These are phyloP conservation scores for Ypsolopha sequella DNA, from an alignment of 2,888 invertebrate species.

Conservation along the genomic window DNA sequence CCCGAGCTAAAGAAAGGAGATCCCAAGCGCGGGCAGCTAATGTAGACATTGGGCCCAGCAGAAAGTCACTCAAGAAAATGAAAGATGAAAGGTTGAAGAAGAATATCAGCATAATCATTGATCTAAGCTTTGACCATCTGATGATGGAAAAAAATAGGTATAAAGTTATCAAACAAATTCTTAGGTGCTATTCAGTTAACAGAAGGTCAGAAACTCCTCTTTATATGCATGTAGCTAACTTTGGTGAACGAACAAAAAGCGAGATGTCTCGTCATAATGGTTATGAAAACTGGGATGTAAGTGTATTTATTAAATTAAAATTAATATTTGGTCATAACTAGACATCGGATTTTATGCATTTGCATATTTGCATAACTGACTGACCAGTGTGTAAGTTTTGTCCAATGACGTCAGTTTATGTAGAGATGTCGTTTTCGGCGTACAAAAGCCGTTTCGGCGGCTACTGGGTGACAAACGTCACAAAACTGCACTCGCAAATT, in stretches of 20 bases:
- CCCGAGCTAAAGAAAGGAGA: slow-evolving; percentile 77
- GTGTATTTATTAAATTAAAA: slow-evolving; percentile 34
- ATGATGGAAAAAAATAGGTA: slow-evolving; percentile 92
- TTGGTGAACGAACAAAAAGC: slow-evolving; percentile 78
- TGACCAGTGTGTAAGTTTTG: too few relatives aligned
- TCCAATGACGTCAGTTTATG: too few relatives aligned
- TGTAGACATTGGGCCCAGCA: slow-evolving; percentile 79
- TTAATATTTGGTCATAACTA: too few relatives aligned
- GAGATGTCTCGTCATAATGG: slow-evolving; percentile 87
- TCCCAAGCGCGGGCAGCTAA: slow-evolving; percentile 79
- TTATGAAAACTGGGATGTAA: slow-evolving; percentile 93
- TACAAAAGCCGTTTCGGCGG: too few relatives aligned
- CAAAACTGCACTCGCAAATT: too few relatives aligned
- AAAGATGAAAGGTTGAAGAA: slow-evolving; percentile 77
- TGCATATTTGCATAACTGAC: too few relatives aligned
- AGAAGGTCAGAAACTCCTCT: slow-evolving; percentile 83
- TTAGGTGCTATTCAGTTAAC: slow-evolving; percentile 92
- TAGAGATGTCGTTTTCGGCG: too few relatives aligned
- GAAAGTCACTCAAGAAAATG: slow-evolving; percentile 83
- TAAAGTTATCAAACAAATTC: slow-evolving; percentile 91
- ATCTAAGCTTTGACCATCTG: slow-evolving; percentile 90
- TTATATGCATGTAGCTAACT: slow-evolving; percentile 86
- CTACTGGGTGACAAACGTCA: too few relatives aligned
- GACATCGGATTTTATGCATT: too few relatives aligned
- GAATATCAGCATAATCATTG: slow-evolving; percentile 82